Base-by-base conservation (phyloP, 1,140 invertebrate genomes). In the Drosophila sucinea region DNA sequence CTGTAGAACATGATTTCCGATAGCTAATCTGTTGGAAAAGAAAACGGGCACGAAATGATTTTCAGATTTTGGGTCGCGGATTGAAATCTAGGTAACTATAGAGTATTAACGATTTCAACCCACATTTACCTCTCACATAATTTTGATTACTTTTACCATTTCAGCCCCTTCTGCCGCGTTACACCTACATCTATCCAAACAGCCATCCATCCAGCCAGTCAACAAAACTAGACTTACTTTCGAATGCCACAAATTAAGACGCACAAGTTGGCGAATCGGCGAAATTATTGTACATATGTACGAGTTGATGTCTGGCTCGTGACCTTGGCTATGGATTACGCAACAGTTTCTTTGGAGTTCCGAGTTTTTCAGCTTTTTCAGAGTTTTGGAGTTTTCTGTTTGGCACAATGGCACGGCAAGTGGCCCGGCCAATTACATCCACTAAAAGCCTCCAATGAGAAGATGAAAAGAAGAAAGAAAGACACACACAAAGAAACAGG, bases 371-470 rank as follows among this genome's bases (percentile, higher is more conserved):
- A 17, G 41, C n/a, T 41, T 41, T 41, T 41, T 23, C 17, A 17
- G 17, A 35, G 33, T 35, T 35, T 35, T 35, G 23, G 6, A 23
- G 44, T 17, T 47, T 51, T 38, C 35, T 29, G 51, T 29, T 58
- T 58, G 32, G 35, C 38, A 30, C 60, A 93, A 4, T 44, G 63
- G 35, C 60, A 56, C 27, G 30, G 95, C 94, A 0, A 95, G 33
- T 60, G 40, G 41, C 55, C 70, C 67, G 57, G 67, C 32, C 57
- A 66, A 77, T 77, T 77, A 77, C 73, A 71, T 77, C 67, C 66
- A 66, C 73, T 77, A 47, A 71, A 25, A 70, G 67, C 56, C 47
- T 8, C n/a, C 44, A 51, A 25, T 51, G 25, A 23, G 47, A 44
- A 60, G 35, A 51, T 60, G 71, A 62, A 67, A 27, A 47, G 11